Percentiles rank a stretch among this genome's conserved stretches.
Evolutionary conservation across 2,797 vertebrate genomes (phyloP).

Genomic region (Kryptolebias ocellatus): DNA sequence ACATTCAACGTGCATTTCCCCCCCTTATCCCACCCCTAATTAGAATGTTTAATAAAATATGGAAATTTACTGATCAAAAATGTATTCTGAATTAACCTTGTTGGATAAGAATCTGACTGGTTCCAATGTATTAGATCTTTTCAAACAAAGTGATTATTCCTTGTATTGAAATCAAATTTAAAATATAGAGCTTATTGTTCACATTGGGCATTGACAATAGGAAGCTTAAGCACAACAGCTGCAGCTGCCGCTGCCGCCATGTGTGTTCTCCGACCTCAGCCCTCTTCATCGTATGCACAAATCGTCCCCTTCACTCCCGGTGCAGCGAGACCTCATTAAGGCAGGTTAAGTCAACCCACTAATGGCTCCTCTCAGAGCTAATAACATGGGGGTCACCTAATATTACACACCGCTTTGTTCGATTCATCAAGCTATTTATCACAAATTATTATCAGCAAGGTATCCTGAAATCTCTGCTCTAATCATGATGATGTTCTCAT

Average conservation of each 20-base stretch:
- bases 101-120: no score
- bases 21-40: no score
- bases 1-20: no score
- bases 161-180: slow-evolving; percentile 20
- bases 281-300: slow-evolving; percentile 62
- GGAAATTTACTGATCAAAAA: no score
- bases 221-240: slow-evolving; percentile 22
- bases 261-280: slow-evolving; percentile 41
- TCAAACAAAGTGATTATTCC: not conserved
- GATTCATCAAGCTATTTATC: slow-evolving; percentile 76
- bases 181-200: slow-evolving; percentile 5
- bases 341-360: slow-evolving; percentile 79
- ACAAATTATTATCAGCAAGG: slow-evolving; percentile 74
- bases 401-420: slow-evolving; percentile 80
- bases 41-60: no score
- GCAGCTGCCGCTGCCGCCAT: slow-evolving; percentile 6
- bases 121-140: no score
- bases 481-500: slow-evolving; percentile 65
- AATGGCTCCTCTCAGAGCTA: slow-evolving; percentile 81
- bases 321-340: slow-evolving; percentile 81
- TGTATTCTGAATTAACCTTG: no score
- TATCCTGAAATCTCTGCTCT: slow-evolving; percentile 67
- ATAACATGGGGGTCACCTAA: slow-evolving; percentile 77
- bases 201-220: not conserved
- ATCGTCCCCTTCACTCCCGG: slow-evolving; percentile 68